A percentile compares a stretch with the other conserved stretches of the same genome.
These are phyloP conservation scores for Odontocerum albicorne DNA, from an alignment of 2,888 invertebrate species.

Conservation along the genomic window DNA sequence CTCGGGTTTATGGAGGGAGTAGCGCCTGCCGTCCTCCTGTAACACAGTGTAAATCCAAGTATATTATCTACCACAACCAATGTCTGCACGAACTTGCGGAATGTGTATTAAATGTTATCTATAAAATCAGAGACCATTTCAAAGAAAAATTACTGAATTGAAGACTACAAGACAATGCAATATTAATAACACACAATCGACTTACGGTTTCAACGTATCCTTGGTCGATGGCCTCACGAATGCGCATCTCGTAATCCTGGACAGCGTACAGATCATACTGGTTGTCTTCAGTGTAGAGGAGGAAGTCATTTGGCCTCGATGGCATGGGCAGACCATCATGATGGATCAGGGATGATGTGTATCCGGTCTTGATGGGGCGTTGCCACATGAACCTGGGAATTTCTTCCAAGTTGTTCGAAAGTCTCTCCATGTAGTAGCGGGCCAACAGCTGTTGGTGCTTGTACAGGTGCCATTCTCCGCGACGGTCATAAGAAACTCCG, in stretches of 20 bases:
- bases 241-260: constrained; percentile 56
- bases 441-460: constrained; percentile 69
- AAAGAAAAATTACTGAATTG: too few relatives aligned
- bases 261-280: constrained; percentile 50
- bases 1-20: constrained; percentile 62
- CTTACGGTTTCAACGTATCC: constrained; percentile 51
- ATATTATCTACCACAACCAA: too few relatives aligned
- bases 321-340: constrained; percentile 68
- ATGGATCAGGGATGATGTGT: constrained; percentile 63
- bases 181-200: too few relatives aligned
- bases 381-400: constrained; percentile 60
- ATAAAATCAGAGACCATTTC: too few relatives aligned
- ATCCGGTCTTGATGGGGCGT: constrained; percentile 59
- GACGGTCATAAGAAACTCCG: constrained; percentile 54
- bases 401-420: constrained; percentile 68
- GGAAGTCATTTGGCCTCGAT: constrained; percentile 59
- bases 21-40: constrained; percentile 53
- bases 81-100: too few relatives aligned
- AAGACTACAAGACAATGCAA: too few relatives aligned
- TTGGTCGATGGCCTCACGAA: constrained; percentile 61
- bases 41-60: too few relatives aligned
- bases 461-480: constrained; percentile 62
- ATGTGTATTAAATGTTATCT: too few relatives aligned
- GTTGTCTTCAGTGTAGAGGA: constrained; percentile 54
- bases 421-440: constrained; percentile 74